These are phyloP conservation scores for Thaleichthys pacificus DNA, from an alignment of 2,797 vertebrate species.

Conservation along the genomic window DNA sequence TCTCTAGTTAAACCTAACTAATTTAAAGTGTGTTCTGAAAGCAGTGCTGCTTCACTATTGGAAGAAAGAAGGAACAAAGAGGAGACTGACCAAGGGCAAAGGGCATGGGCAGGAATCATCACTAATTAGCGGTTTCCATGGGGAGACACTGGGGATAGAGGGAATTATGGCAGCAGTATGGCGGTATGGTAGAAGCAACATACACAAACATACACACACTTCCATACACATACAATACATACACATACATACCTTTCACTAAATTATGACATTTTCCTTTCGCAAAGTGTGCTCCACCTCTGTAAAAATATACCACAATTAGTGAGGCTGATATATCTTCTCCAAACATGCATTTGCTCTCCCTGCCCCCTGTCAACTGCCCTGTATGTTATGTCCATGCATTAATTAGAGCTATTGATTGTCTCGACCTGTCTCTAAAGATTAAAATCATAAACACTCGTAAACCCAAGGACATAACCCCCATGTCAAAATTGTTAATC, in stretches of 20 bases:
- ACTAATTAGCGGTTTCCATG: constrained; percentile 68
- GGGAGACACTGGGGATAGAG: constrained; percentile 36
- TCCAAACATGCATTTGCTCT: constrained; percentile 9
- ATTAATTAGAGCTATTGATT: constrained; percentile 82
- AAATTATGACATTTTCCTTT: background rate
- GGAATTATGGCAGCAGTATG: constrained; percentile 49
- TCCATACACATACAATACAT: constrained; percentile 1
- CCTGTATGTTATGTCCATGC: constrained; percentile 73
- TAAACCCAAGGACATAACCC: constrained; percentile 80
- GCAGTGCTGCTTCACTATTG: constrained; percentile 61
- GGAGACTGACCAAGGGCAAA: constrained; percentile 68
- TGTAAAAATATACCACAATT: constrained; percentile 10
- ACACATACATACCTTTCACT: background rate
- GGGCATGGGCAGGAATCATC: constrained; percentile 64
- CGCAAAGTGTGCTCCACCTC: background rate
- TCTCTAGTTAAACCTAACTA: constrained; percentile 55
- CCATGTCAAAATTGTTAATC: constrained; percentile 82
- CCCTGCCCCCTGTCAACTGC: constrained; percentile 39
- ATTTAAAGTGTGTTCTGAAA: constrained; percentile 58
- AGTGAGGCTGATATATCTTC: background rate
- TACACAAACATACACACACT: constrained; percentile 1
- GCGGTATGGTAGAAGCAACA: constrained; percentile 21
- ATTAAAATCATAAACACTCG: constrained; percentile 87
- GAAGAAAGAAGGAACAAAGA: constrained; percentile 54
- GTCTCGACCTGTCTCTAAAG: constrained; percentile 77